Base-by-base conservation (phyloP, 2,113 vertebrate species). In the Hippolais icterina region DNA sequence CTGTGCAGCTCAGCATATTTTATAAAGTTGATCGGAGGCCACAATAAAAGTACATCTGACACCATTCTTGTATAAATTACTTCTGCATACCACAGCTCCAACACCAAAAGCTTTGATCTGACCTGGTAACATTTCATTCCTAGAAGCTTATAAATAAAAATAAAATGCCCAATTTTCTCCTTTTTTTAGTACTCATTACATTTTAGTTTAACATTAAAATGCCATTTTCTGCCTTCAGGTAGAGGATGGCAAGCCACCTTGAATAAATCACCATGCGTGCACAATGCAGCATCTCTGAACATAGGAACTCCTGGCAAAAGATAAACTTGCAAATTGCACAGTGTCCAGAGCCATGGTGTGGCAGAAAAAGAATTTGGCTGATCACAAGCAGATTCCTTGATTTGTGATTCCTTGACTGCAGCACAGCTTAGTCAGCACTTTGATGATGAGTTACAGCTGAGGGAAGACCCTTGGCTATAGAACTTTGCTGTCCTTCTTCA, bases 61-160 rank as follows among this genome's bases (percentile, higher is more conserved):
- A 94, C 39, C 22, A 22, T 70, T 46, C 57, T 66, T 78, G 6
- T 42, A 25, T 91, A 93, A 93, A 94, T 95, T 80, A 81, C 46
- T 90, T 29, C 39, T 63, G 54, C 37, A 76, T 61, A 64, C 35
- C 11, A 57, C 18, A 83, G 23, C 42, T 76, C 81, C 35, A 52
- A 12, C 46, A 83, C 39, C 42, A 68, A 78, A 78, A 69, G 39
- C 79, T 91, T 90, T 89, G 56, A 15, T 59, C 68, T 83, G 71
- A 91, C 52, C 57, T 42, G 24, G 59, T 69, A 80, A 61, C n/a
- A 42, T 85, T 91, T 94, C 18, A 46, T 84, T 93, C 37, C 70
- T 80, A 59, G 29, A 87, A 83, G 54, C 74, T 27, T 72, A 54
- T 92, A 88, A 94, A 95, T 96, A 78, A 91, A 84, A 79, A 52